phyloP scores from a whole-genome alignment of 2,113 vertebrate genomes.

The Ariopsis seemanni region DNA sequence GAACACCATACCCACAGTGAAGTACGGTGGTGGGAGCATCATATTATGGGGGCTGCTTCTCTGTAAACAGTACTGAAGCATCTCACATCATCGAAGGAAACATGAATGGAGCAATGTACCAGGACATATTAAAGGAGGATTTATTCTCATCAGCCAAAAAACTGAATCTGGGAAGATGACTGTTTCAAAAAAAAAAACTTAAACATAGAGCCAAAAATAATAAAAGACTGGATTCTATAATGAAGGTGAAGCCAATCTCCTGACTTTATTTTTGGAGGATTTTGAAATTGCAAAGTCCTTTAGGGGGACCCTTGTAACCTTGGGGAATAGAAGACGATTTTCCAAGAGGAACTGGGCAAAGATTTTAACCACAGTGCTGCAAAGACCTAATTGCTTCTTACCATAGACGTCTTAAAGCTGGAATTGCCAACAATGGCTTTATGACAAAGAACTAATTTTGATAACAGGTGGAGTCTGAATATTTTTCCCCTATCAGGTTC shows the following conservation, averaged over 20 bases:
- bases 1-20: neutral
- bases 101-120: neutral
- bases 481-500: too few relatives aligned
- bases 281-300: neutral
- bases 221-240: neutral
- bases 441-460: neutral
- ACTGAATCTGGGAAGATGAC: neutral
- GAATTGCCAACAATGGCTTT: neutral
- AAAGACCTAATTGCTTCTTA: neutral
- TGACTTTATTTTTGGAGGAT: neutral
- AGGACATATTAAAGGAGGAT: constrained; percentile 1
- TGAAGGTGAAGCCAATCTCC: neutral
- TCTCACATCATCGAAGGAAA: neutral
- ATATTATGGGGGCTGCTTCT: neutral
- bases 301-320: neutral
- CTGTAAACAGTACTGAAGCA: neutral
- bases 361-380: neutral
- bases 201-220: neutral
- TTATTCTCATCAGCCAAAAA: neutral
- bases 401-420: neutral
- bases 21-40: neutral
- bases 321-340: neutral
- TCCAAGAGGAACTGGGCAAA: neutral
- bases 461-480: neutral
- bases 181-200: neutral